phyloP scores from a whole-genome alignment of 92 coral and sea anemone genomes.

The Umimayanthus kanabou region DNA sequence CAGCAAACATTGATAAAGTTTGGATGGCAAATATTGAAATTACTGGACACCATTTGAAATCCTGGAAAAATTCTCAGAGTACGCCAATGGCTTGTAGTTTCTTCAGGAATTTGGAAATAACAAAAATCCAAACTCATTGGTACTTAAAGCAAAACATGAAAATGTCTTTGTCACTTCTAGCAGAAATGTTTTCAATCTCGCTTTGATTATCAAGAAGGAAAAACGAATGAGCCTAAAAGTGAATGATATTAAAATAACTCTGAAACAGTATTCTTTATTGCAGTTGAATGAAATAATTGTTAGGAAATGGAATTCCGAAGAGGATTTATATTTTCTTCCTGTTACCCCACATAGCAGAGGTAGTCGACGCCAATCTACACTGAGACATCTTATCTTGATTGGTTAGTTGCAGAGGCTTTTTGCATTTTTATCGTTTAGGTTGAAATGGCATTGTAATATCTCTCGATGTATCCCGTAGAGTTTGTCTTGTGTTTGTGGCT shows the following conservation, averaged over 20 bases:
- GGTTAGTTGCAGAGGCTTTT: neutral
- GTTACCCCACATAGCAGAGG: neutral
- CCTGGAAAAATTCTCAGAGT: neutral
- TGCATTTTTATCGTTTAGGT: slow-evolving; percentile 9
- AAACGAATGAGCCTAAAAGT: neutral
- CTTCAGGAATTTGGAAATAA: too few relatives aligned
- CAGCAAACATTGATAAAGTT: neutral
- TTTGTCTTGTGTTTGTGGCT: slow-evolving; percentile 14
- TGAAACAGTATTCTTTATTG: neutral
- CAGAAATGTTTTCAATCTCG: neutral
- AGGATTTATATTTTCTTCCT: neutral
- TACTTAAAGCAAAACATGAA: neutral
- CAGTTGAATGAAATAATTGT: neutral
- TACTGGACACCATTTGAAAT: neutral
- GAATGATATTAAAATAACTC: neutral
- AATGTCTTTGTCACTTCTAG: neutral
- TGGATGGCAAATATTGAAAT: neutral
- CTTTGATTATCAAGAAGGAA: too few relatives aligned
- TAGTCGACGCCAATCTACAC: neutral
- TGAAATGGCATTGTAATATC: neutral
- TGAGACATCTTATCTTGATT: neutral
- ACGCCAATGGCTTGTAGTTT: neutral
- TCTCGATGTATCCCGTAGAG: slow-evolving; percentile 17
- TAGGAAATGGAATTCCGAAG: neutral
- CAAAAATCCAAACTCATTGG: neutral